phyloP scores from a whole-genome alignment of 2,888 invertebrate genomes.

The Morpho deidamia region DNA sequence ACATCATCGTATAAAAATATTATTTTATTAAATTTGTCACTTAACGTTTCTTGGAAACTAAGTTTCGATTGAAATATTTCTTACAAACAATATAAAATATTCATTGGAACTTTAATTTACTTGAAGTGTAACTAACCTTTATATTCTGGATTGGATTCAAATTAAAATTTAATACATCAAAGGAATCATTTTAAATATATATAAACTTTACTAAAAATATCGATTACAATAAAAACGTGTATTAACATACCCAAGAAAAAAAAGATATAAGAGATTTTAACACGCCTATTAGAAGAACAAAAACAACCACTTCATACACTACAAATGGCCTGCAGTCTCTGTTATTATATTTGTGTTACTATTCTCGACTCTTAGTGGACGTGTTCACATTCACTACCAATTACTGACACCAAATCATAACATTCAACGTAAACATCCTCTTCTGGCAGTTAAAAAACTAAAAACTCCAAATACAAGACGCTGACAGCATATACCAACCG shows the following conservation, averaged over 20 bases:
- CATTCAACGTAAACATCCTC: conserved; percentile 72
- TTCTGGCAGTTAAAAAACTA: conserved; percentile 49
- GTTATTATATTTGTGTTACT: conserved; percentile 71
- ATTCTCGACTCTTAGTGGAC: conserved; percentile 65
- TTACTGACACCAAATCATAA: conserved; percentile 74
- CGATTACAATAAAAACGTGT: neutral
- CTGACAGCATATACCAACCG: conserved; percentile 68
- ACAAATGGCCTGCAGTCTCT: conserved; percentile 62
- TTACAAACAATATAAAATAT: too few relatives aligned
- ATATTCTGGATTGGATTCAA: too few relatives aligned
- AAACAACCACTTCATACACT: conserved; percentile 42
- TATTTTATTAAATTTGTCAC: too few relatives aligned
- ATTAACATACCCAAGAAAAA: neutral
- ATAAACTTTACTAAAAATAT: neutral
- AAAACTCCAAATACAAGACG: conserved; percentile 60
- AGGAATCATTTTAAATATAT: neutral
- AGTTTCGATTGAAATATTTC: too few relatives aligned
- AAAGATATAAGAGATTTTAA: conserved; percentile 28
- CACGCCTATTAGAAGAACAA: conserved; percentile 49
- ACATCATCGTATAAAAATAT: too few relatives aligned
- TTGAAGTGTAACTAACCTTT: too few relatives aligned
- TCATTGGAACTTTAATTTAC: too few relatives aligned
- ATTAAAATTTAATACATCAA: too few relatives aligned
- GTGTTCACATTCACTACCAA: conserved; percentile 73
- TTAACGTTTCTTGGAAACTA: too few relatives aligned